These are phyloP conservation scores for Cairina moschata DNA, from an alignment of 2,113 vertebrate genomes.

Conservation along the genomic window DNA sequence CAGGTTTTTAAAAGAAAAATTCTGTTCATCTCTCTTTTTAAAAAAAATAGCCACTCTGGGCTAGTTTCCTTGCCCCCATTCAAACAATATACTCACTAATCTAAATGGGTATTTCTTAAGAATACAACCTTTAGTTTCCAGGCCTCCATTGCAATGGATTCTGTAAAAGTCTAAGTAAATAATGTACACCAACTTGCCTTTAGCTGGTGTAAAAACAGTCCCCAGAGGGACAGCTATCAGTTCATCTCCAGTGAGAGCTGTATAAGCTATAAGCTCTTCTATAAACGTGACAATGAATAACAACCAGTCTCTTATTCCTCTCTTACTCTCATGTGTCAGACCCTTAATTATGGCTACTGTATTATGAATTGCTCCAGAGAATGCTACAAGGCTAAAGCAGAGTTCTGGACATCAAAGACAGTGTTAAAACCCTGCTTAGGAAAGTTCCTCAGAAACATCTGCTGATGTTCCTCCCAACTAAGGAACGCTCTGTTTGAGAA, in stretches of 20 bases:
- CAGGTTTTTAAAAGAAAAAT: not conserved
- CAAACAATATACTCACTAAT: not conserved
- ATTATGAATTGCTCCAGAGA: not conserved
- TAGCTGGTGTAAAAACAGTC: not conserved
- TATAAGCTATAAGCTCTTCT: not conserved
- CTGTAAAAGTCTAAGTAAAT: constrained; percentile 24
- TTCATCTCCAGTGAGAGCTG: not conserved
- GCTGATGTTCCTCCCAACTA: not conserved
- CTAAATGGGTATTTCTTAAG: not conserved
- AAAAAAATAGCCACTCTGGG: not conserved
- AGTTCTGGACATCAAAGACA: not conserved
- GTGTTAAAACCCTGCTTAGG: not conserved
- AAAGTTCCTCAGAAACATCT: not conserved
- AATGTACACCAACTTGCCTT: not conserved
- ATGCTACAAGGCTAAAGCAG: not conserved
- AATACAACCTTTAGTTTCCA: not conserved
- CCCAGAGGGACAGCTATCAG: not conserved
- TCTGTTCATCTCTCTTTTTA: not conserved
- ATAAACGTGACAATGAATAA: not conserved
- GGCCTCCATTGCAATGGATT: not conserved
- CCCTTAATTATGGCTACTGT: not conserved
- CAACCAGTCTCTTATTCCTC: not conserved
- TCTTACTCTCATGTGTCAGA: not conserved
- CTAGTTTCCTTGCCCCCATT: not conserved
- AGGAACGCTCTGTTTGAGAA: not conserved